Base-by-base conservation (phyloP, 2,888 invertebrate species). In the Unio delphinus region DNA sequence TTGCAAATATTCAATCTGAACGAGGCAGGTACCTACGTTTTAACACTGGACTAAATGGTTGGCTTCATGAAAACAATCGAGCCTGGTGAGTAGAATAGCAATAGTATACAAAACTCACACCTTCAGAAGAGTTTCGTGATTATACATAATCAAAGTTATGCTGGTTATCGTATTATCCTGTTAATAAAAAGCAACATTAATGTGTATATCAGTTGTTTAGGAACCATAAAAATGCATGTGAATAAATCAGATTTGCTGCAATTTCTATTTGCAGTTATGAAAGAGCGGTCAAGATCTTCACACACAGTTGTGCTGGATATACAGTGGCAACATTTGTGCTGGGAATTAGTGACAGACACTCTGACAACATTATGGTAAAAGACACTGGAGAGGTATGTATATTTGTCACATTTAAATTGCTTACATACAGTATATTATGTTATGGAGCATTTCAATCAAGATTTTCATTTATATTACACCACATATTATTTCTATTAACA, bases 291-390 rank as follows among this genome's bases (percentile, higher is more conserved):
- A 81, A 84, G 57, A 80, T 81, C 64, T 88, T 88, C 73, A 83
- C 80, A 3, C 66, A 82, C 70, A 87, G 87, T 15, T 87, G 87
- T 74, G 88, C 88, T 23, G 88, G 85, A 1, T 88, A 86, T 72
- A 84, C 86, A 74, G 88, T 88, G 11, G 86, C 86, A 28, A 87
- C 87, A 8, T 88, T 83, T 70, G 83, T 88, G 11, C 79, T 88
- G 34, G 88, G 88, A 4, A 81, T 88, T 28, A 86, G 83, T 15
- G 88, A 88, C 71, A 73, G 88, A 34, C 88, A 88, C 75, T 84
- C 83, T 17, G 87, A 87, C 74, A 88, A 88, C 68, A 88, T 88
- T 68, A 87, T 88, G 86, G 68, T 88, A 15, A 83, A 81, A 56
- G 70, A 78, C 30, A 76, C 76, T 30, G 88, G 88, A 60, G 84